Evolutionary conservation across 2,888 invertebrate species (phyloP).

Genomic region (Ramazzottius varieornatus): DNA sequence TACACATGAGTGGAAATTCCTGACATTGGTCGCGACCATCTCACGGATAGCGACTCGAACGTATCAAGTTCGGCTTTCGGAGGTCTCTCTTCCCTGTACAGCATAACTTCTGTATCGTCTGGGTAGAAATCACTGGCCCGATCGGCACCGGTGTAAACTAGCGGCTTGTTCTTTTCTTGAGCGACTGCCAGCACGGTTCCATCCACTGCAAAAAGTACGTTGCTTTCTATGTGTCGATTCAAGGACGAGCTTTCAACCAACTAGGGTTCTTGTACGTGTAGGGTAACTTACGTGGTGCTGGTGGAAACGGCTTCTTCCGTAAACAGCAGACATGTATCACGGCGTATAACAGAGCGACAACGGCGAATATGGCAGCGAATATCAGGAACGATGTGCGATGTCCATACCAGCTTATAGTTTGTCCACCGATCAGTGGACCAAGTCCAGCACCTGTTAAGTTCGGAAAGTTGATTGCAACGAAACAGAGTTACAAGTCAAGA

Average conservation of each 20-base stretch:
- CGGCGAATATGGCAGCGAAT: background rate
- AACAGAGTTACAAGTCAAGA: background rate
- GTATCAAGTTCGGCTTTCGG: background rate
- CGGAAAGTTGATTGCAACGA: background rate
- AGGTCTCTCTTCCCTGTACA: background rate
- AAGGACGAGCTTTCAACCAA: too few species aligned
- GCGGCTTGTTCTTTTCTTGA: too few species aligned
- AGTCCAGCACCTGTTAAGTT: background rate
- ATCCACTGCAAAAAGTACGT: too few species aligned
- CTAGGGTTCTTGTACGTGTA: too few species aligned
- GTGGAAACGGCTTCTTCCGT: background rate
- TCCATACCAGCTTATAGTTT: background rate
- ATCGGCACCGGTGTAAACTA: too few species aligned
- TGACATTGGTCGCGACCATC: too few species aligned
- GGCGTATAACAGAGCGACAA: background rate
- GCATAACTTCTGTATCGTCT: background rate
- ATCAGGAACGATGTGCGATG: background rate
- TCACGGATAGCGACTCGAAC: too few species aligned
- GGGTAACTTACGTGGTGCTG: background rate
- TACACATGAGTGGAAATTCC: too few species aligned
- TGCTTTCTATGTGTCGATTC: too few species aligned
- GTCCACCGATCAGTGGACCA: background rate
- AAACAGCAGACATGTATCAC: background rate
- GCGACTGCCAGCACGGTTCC: too few species aligned
- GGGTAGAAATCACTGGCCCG: background rate